Percentiles rank a stretch among this genome's conserved stretches.
phyloP scores from a whole-genome alignment of 2,888 invertebrate species.

The Caenorhabditis plicata region DNA sequence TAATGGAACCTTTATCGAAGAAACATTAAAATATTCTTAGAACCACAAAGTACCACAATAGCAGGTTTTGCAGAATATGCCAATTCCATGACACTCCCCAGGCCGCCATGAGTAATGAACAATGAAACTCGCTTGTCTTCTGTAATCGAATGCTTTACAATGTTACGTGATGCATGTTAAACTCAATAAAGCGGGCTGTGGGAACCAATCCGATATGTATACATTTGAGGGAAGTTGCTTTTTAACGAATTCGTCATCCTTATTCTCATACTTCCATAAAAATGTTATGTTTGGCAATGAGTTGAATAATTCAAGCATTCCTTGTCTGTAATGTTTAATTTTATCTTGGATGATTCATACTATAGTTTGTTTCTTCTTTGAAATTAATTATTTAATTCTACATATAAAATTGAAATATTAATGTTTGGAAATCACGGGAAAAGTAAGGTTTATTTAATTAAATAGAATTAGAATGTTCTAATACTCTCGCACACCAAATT shows the following conservation, averaged over 20 bases:
- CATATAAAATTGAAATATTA: too few relatives aligned
- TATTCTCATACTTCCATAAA: slow-evolving; percentile 26
- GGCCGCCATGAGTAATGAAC: slow-evolving; percentile 32
- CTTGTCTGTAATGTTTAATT: background rate
- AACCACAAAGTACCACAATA: slow-evolving; percentile 25
- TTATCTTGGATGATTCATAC: background rate
- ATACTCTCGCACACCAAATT: too few relatives aligned
- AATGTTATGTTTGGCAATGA: slow-evolving; percentile 15
- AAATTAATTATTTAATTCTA: too few relatives aligned
- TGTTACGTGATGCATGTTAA: too few relatives aligned
- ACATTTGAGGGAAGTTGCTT: slow-evolving; percentile 13
- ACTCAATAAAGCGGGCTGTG: slow-evolving; percentile 18
- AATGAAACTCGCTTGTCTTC: slow-evolving; percentile 23
- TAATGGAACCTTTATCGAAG: background rate
- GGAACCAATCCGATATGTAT: slow-evolving; percentile 13
- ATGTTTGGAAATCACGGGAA: too few relatives aligned
- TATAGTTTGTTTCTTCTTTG: too few relatives aligned
- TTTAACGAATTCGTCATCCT: slow-evolving; percentile 8
- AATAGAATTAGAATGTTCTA: too few relatives aligned
- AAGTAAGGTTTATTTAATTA: too few relatives aligned
- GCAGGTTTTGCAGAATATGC: slow-evolving; percentile 27
- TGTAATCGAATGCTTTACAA: background rate
- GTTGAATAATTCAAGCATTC: slow-evolving; percentile 16
- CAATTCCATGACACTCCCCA: slow-evolving; percentile 30
- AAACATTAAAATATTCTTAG: background rate